Conservation (phyloP, 1,140 invertebrate genomes). For the Ceratoteleas bidentatus region DNA sequence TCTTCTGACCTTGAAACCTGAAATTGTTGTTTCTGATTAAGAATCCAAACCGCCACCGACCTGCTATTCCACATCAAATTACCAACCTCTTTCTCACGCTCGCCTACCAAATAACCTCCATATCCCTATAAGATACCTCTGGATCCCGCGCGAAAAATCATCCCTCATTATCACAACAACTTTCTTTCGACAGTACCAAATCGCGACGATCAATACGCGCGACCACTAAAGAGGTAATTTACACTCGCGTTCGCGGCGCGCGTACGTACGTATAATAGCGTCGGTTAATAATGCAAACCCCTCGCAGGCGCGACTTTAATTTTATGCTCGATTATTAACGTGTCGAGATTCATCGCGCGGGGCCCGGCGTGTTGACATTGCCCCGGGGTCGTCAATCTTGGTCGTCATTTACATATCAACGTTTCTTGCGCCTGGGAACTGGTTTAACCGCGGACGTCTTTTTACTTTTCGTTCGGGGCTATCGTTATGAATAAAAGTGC, state of each 20-base stretch:
- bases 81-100: too few relatives aligned
- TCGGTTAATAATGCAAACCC: conserved; percentile 57
- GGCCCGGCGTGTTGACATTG: conserved; percentile 56
- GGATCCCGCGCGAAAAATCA: conserved; percentile 17
- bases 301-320: conserved; percentile 58
- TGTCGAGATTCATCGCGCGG: conserved; percentile 55
- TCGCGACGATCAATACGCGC: conserved; percentile 39
- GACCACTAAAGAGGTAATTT: conserved; percentile 56
- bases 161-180: conserved; percentile 25
- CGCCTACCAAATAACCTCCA: too few relatives aligned
- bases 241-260: conserved; percentile 20
- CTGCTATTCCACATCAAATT: too few relatives aligned
- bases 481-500: conserved; percentile 47
- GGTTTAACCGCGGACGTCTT: conserved; percentile 44
- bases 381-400: conserved; percentile 54
- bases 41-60: too few relatives aligned
- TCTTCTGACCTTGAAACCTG: too few relatives aligned
- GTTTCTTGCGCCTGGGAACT: conserved; percentile 53
- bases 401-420: conserved; percentile 57
- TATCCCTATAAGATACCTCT: too few relatives aligned
- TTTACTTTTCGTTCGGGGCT: conserved; percentile 37
- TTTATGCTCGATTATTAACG: conserved; percentile 64
- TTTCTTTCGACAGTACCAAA: conserved; percentile 20
- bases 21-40: too few relatives aligned
- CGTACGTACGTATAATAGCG: conserved; percentile 25